Base-by-base conservation (phyloP, 2,113 vertebrate species). In the Toxostoma redivivum region DNA sequence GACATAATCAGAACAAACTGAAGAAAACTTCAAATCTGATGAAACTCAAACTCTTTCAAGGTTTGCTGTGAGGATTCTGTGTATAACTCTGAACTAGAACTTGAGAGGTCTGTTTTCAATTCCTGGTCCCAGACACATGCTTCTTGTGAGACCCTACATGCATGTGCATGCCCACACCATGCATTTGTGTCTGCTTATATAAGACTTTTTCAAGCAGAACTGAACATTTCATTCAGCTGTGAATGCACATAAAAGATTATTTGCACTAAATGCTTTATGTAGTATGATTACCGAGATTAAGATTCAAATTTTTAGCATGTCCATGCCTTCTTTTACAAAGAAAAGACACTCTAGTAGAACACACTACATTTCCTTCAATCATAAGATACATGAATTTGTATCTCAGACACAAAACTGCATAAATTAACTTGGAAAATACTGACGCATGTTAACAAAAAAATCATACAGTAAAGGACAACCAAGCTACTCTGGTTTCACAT, bases 1-100 rank as follows among this genome's bases (percentile, higher is more conserved):
- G 81, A 85, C 84, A 91, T 70, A 82, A 94, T 72, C 66, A 58
- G 84, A 91, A 86, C 71, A 90, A 96, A 77, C 74, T 18, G 38
- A 88, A 50, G 90, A 92, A 87, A 86, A 72, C 38, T 80, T 82
- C 87, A 51, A 70, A 50, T 42, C 31, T 51, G 35, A 76, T 16
- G 15, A 76, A 94, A 82, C 38, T 18, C n/a, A 79, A 89, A 78
- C 22, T 61, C 70, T 56, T 90, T 58, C 38, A 85, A 44, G 40
- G 24, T 31, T 57, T 66, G 31, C 50, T 44, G 10, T 9, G 18
- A 66, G 27, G 66, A 37, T 58, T 66, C 40, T 85, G 45, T 24
- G 38, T 27, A 12, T 16, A 87, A 70, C 27, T 57, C 50, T 45
- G 17, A 76, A 50, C 20, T 23, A 42, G 73, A 65, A 89, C 62